Evolutionary conservation across 2,888 invertebrate species (phyloP), one percentile per base, ranked within the genome.

Genomic region (Parochlus steinenii): DNA sequence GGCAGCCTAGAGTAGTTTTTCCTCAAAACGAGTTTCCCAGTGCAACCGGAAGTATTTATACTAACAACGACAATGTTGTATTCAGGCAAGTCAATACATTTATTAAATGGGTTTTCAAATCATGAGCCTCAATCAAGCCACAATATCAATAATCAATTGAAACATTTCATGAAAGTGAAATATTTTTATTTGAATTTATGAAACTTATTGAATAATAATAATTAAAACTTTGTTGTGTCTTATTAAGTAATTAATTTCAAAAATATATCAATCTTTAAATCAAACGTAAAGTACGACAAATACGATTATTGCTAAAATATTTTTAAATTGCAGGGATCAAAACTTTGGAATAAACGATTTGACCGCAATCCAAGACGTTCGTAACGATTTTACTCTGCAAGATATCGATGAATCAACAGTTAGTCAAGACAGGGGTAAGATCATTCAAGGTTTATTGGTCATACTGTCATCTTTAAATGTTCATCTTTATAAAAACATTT

Each of bases 341-440:
- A 69, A 62, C 50, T 68, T 70, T 44, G 69, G 67, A 43, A 50
- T 67, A 33, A 69, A 65, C 42, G 71, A 71, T 40, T 52, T 71
- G 31, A 62, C 63, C 1, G 54, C 61, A 17, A 56, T 64, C 17
- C 61, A 61, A 45, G 61, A 61, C 43, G 56, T 61, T 11, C 54
- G 61, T 39, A 70, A 70, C 43, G 71, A 71, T 16, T 64, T 65
- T 42, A 65, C 63, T 41, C 52, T 75, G 27, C 77, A 77, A 58
- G 76, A 77, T 47, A 57, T 71, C 37, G 64, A 64, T 8, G 67
- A 63, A 6, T 56, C 58, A 3, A 59, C 56, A 23, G 59, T 63
- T 28, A 67, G 67, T 45, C 63, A 71, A 43, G 75, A 76, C 47
- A 65, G 74, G 64, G 76, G 76, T 75, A 57, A 63, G 71, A 58